A percentile compares a stretch with the other conserved stretches of the same genome.
Evolutionary conservation across 2,113 vertebrate species (phyloP).

Genomic region (Epinephelus fuscoguttatus): DNA sequence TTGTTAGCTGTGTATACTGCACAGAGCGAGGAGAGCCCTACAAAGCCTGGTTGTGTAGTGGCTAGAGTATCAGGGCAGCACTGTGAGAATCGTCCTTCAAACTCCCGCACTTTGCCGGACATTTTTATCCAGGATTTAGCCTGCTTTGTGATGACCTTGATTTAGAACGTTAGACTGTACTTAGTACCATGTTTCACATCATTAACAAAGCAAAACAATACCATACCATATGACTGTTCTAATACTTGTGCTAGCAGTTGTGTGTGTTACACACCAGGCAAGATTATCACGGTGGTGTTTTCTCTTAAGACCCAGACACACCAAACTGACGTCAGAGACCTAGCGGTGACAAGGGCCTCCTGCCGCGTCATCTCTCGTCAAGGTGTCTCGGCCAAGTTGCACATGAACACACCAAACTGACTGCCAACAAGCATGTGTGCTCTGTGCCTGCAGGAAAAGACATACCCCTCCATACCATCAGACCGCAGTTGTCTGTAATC

Average conservation of each 20-base stretch:
- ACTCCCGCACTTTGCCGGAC: neutral
- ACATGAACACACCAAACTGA: no score
- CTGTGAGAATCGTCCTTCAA: neutral
- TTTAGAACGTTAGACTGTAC: no score
- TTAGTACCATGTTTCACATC: neutral
- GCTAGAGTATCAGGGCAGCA: constrained; percentile 1
- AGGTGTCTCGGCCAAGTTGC: no score
- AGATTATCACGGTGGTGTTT: neutral
- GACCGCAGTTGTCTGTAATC: no score
- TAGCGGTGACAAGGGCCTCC: no score
- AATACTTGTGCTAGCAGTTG: neutral
- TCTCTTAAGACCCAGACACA: neutral
- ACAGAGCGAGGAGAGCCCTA: neutral
- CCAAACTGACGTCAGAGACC: no score
- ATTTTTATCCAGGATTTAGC: constrained; percentile 10
- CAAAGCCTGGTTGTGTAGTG: constrained; percentile 6
- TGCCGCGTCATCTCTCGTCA: no score
- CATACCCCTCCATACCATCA: no score
- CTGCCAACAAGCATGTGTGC: no score
- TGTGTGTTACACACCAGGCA: neutral
- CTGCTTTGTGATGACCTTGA: neutral
- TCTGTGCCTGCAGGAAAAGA: no score
- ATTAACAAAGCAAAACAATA: neutral
- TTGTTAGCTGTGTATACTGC: constrained; percentile 54
- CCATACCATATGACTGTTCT: neutral